A percentile compares a stretch with the other conserved stretches of the same genome.
Conservation (phyloP, 2,888 invertebrate species). For the Teinopalpus imperialis region DNA sequence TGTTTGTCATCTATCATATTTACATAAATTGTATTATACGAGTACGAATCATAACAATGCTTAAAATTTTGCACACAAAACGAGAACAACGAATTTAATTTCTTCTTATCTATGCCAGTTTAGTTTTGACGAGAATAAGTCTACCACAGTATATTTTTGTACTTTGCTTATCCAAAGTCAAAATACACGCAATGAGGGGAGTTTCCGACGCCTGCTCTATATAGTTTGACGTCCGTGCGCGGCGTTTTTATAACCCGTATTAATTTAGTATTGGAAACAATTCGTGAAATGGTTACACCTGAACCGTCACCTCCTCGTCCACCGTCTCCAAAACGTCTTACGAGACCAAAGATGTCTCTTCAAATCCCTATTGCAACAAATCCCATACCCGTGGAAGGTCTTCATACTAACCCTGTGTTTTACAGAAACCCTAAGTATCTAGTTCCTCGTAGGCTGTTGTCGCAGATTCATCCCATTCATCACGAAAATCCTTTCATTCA, state of each 20-base stretch:
- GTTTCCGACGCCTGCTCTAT: slow-evolving; percentile 8
- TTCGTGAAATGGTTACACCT: slow-evolving; percentile 1
- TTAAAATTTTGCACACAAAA: too few species aligned
- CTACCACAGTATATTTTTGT: slow-evolving; percentile 20
- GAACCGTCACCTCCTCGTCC: neutral
- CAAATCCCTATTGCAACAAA: slow-evolving; percentile 55
- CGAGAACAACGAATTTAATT: too few species aligned
- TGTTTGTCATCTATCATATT: too few species aligned
- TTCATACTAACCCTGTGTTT: slow-evolving; percentile 9
- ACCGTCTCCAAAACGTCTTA: neutral
- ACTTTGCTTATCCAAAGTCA: slow-evolving; percentile 24
- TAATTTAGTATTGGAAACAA: neutral
- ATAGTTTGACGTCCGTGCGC: slow-evolving; percentile 43
- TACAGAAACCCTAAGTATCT: slow-evolving; percentile 27
- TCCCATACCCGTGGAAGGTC: slow-evolving; percentile 42
- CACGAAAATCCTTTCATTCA: slow-evolving; percentile 62
- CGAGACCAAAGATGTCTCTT: slow-evolving; percentile 68
- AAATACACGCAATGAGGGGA: slow-evolving; percentile 10
- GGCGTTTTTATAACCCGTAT: slow-evolving; percentile 47
- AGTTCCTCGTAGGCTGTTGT: slow-evolving; percentile 43
- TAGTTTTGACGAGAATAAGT: slow-evolving; percentile 3
- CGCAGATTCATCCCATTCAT: slow-evolving; percentile 59
- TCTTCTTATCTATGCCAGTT: neutral
- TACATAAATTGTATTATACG: too few species aligned
- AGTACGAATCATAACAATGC: too few species aligned